Evolutionary conservation across 1,140 invertebrate species (phyloP), one percentile per base, ranked within the genome.

Genomic region (Drosophila pruinosa): DNA sequence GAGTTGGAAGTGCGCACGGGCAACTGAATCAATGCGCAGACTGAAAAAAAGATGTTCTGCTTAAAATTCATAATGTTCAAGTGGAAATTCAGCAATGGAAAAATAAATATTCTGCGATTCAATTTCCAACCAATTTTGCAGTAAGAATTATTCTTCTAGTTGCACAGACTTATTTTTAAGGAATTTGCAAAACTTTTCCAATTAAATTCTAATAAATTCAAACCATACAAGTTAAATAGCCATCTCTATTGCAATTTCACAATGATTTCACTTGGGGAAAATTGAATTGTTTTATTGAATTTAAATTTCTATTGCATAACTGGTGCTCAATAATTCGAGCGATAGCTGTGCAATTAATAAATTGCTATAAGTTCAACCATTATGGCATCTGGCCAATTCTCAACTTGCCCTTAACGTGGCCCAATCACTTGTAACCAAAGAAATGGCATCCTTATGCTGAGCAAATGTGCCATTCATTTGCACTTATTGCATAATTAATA

Each of bases 401-500:
- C 0, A 31, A 39, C 26, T 43, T 54, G 26, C 56, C 24, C 57
- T 62, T 52, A 31, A 38, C 15, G 24, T 43, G 57, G 21, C 38
- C n/a, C 47, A 41, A 58, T 22, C 24, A 24, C 54, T 59, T 58
- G 54, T 10, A 41, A 24, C 36, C 19, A 36, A 5, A 38, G 48
- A 53, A 47, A 70, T 54, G 31, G 4, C 45, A 41, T 56, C 53
- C 50, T 36, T 10, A 38, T 24, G 17, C 19, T 10, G 3, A 8
- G 52, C 53, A 43, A 79, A 82, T 75, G 75, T 21, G 14, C 28
- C 45, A 34, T 43, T 48, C 68, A 77, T 86, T 43, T 80, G 56
- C 24, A 67, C 54, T 67, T 81, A 86, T 86, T 85, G 81, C 82
- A 86, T 85, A 81, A 85, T 85, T 85, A 85, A 85, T 85, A 85